Conservation (phyloP, 2,113 vertebrate genomes). For the Ranitomeya imitator region DNA sequence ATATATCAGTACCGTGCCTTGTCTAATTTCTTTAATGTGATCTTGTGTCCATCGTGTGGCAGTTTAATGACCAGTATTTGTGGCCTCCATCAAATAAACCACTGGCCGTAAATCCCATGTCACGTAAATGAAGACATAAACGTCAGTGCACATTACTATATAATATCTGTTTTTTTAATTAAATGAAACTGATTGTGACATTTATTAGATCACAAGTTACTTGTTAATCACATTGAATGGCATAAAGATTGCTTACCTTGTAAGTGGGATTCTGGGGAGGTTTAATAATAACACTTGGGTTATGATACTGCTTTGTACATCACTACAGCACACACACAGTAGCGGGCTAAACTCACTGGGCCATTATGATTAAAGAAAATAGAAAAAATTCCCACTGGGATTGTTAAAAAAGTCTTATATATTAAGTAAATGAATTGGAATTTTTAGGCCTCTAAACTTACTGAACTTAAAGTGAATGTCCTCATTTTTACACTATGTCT, state of each 20-base stretch:
- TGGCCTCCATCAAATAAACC: constrained; percentile 85
- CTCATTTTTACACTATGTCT: not conserved
- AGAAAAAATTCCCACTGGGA: constrained; percentile 12
- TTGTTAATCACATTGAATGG: constrained; percentile 81
- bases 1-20: constrained; percentile 75
- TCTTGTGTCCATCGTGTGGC: constrained; percentile 81
- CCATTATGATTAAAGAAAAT: constrained; percentile 26
- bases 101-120: constrained; percentile 80
- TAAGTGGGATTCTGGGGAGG: constrained; percentile 71
- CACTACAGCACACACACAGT: not conserved
- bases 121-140: constrained; percentile 84
- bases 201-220: constrained; percentile 87
- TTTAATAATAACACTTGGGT: constrained; percentile 70
- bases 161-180: constrained; percentile 98
- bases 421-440: not conserved
- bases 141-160: constrained; percentile 85
- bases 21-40: constrained; percentile 90
- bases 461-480: not conserved
- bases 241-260: constrained; percentile 73
- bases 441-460: not conserved
- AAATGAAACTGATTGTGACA: constrained; percentile 89
- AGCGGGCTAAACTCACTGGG: constrained; percentile 20
- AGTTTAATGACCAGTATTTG: constrained; percentile 94
- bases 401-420: constrained; percentile 2
- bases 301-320: constrained; percentile 60